phyloP scores from a whole-genome alignment of 2,797 vertebrate species.

The Vultur gryphus region DNA sequence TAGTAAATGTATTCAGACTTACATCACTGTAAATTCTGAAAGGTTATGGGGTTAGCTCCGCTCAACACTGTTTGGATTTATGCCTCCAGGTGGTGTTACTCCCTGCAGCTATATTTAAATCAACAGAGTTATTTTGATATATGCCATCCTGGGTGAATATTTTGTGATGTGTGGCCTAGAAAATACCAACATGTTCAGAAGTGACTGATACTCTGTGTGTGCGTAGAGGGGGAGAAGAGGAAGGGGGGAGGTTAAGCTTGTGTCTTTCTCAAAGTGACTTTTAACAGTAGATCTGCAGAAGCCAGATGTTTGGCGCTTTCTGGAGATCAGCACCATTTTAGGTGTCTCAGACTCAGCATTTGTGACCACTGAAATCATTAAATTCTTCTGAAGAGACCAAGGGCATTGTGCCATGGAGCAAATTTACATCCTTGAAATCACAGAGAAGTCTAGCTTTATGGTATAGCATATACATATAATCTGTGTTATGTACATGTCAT shows the following conservation, averaged over 20 bases:
- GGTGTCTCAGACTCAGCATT: background rate
- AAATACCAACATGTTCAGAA: background rate
- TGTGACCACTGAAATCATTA: background rate
- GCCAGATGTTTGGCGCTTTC: background rate
- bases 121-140: background rate
- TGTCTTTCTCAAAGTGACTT: background rate
- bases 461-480: background rate
- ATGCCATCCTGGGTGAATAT: background rate
- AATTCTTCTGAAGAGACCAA: background rate
- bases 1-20: background rate
- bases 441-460: background rate
- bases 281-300: background rate
- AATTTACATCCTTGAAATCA: background rate
- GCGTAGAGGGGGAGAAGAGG: background rate
- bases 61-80: background rate
- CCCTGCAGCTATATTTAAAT: background rate
- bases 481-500: background rate
- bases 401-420: background rate
- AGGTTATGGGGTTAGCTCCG: background rate
- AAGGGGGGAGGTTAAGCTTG: background rate
- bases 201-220: background rate
- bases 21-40: background rate
- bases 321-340: background rate
- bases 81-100: background rate
- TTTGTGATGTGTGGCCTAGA: background rate